A percentile compares a stretch with the other conserved stretches of the same genome.
phyloP scores from a whole-genome alignment of 2,797 vertebrate species.

The Premnoplex brunnescens region DNA sequence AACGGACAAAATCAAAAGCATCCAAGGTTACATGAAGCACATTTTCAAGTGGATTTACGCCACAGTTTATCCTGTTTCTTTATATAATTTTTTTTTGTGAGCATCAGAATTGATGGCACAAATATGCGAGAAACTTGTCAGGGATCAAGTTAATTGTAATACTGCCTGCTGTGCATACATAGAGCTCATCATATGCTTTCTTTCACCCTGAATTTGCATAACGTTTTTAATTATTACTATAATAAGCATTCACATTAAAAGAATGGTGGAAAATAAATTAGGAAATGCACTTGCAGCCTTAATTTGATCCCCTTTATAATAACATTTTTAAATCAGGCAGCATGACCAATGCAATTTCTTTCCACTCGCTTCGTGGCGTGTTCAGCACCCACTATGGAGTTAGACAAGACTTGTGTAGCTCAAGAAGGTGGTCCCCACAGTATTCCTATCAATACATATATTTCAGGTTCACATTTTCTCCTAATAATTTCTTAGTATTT shows the following conservation, averaged over 20 bases:
- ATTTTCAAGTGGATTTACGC: neutral
- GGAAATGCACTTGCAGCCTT: neutral
- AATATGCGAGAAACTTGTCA: neutral
- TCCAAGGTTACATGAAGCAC: conserved; percentile 29
- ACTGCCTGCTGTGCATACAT: neutral
- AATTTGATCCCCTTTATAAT: neutral
- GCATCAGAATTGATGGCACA: neutral
- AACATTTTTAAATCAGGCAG: neutral
- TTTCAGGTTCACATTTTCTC: neutral
- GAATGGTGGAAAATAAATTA: conserved; percentile 12
- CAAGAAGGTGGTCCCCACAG: neutral
- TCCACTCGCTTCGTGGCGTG: accelerated
- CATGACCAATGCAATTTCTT: neutral
- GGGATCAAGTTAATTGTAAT: neutral
- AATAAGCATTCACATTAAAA: conserved; percentile 17
- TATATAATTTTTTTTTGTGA: neutral
- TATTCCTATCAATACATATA: neutral
- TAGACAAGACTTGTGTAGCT: neutral
- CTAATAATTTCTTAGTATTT: neutral
- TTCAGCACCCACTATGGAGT: neutral
- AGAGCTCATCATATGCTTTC: neutral
- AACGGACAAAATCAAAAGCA: neutral
- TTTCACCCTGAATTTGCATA: neutral
- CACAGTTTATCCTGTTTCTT: neutral
- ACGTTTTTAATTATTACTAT: neutral